Base-by-base conservation (phyloP, 2,888 invertebrate genomes). In the Lacanobia oleracea region DNA sequence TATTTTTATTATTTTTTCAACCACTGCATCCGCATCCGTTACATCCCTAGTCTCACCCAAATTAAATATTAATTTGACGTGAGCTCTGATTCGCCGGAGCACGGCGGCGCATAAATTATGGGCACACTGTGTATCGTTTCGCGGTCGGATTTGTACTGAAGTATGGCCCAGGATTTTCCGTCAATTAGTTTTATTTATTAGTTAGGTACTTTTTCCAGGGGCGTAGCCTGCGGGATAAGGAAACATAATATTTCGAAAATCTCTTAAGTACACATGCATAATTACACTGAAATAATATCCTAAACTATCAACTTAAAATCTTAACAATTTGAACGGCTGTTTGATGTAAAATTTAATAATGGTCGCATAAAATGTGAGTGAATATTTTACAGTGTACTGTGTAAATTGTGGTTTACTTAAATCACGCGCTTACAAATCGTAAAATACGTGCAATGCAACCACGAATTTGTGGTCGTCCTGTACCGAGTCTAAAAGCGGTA, bases 41-140 rank as follows among this genome's bases (percentile, higher is more conserved):
- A 57, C 40, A 37, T 40, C 21, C 14, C n/a, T 12, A n/a, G 21
- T 21, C 37, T 21, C 40, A n/a, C n/a, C 14, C 27, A 56, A 56
- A 66, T 66, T 66, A 56, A 66, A 66, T 43, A 56, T 66, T 56
- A 45, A 56, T 60, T 60, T 54, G 27, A 53, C 27, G 23, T 71
- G 27, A 72, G 37, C 51, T 1, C 18, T 51, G 23, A 57, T 18
- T 51, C 57, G 50, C 2, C 37, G n/a, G 63, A 23, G 27, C 18
- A n/a, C 18, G 37, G 33, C n/a, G n/a, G 10, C 14, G 18, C 63
- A 63, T 72, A 18, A 72, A 59, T 63, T 72, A 21, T 14, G n/a
- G 18, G 10, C n/a, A n/a, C 63, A 14, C 16, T 16, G 3, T 48
- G 7, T 71, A 16, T 61, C 21, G 14, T 21, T 27, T n/a, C 53